A percentile compares a stretch with the other conserved stretches of the same genome.
These are phyloP conservation scores for Xiphophorus hellerii DNA, from an alignment of 2,113 vertebrate genomes.

Conservation along the genomic window DNA sequence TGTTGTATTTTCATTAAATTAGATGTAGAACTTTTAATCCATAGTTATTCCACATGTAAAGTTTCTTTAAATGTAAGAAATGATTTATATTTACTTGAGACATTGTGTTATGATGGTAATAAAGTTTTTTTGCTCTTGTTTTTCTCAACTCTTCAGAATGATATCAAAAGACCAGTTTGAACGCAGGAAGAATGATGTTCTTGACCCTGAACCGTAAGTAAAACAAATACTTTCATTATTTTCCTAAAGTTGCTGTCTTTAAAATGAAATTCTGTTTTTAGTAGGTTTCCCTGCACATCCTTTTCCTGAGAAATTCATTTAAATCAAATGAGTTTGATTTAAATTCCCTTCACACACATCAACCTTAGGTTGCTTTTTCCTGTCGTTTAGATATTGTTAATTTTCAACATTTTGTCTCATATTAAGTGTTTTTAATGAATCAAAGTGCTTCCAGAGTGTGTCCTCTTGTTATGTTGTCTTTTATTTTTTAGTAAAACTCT, in stretches of 20 bases:
- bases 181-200: conserved; percentile 97
- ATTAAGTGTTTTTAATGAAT: conserved; percentile 15
- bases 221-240: not conserved
- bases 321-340: not conserved
- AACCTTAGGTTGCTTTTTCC: not conserved
- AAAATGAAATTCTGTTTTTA: not conserved
- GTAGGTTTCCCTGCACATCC: not conserved
- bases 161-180: conserved; percentile 99
- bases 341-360: not conserved
- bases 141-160: conserved; percentile 79
- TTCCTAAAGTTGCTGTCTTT: not conserved
- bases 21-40: not conserved
- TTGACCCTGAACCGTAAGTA: conserved; percentile 98
- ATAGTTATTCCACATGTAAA: too few species aligned
- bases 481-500: too few species aligned
- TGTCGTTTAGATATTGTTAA: not conserved
- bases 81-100: not conserved
- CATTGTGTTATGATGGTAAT: not conserved
- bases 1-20: not conserved
- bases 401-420: not conserved
- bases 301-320: not conserved
- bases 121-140: not conserved
- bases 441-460: conserved; percentile 3
- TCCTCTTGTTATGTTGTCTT: conserved; percentile 30
- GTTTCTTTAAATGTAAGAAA: too few species aligned